Evolutionary conservation across 2,113 vertebrate genomes (phyloP), one percentile per base, ranked within the genome.

Genomic region (Lagopus leucura): DNA sequence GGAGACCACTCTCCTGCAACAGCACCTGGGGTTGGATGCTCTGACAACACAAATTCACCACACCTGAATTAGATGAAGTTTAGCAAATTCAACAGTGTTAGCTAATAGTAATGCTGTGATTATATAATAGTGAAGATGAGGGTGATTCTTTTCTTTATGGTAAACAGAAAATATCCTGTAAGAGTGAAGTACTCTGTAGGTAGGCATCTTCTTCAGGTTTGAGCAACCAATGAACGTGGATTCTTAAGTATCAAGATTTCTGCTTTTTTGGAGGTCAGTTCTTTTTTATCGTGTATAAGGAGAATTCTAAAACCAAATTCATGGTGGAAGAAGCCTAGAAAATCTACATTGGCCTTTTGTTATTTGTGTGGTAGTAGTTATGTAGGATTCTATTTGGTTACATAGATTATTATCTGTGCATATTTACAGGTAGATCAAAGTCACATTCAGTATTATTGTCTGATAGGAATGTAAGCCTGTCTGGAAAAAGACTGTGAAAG

Each of bases 151-250:
- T 82, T 71, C 8, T 83, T 74, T 50, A 21, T 11, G 25, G n/a
- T 21, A 4, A 64, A 8, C 8, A 57, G 43, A 22, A 71, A 2
- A 8, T 64, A 3, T 14, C 13, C 38, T 24, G 25, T 3, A n/a
- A 19, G 25, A 50, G 47, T 40, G 28, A 34, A 10, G 2, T 19
- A 15, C 0, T 64, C 71, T 86, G 14, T 34, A 25, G 36, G 3
- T 21, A 67, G 28, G 1, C 1, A 2, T 20, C 17, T 14, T 57
- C 43, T 48, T 83, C 45, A 5, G 0, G 0, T 74, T 45, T 85
- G 16, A 69, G 45, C 50, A 90, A n/a, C 28, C 8, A 9, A 8
- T 14, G 21, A 69, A 48, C 2, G 2, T 2, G 16, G 13, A 12
- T 21, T 30, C 11, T 32, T 12, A 30, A 66, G 16, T 34, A 5